Base-by-base conservation (phyloP, 1,140 invertebrate genomes). In the Drosophila nigrodunni region DNA sequence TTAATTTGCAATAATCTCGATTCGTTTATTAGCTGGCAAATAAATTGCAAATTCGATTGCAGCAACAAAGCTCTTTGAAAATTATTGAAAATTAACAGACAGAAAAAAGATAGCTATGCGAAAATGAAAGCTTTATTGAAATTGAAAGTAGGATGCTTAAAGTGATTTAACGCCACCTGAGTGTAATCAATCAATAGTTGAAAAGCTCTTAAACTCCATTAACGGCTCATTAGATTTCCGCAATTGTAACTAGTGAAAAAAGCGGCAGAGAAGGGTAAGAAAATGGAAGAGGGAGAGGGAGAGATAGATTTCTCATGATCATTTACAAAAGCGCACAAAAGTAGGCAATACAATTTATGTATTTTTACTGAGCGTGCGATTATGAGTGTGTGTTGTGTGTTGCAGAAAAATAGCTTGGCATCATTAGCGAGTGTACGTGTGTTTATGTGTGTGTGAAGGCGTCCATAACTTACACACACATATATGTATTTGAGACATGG, bases 1-100 rank as follows among this genome's bases (percentile, higher is more conserved):
- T 85, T 85, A 87, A 87, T 88, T 88, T 82, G 71, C 52, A 66
- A 80, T 71, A 77, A 79, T 77, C 55, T 66, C 60, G 57, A 59
- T 58, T 60, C 71, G 75, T 76, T 72, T 76, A 76, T 75, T 75
- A 75, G 73, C 74, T 54, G 30, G 49, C 60, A 76, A 72, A 76
- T 76, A 72, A 76, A 72, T 76, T 66, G 60, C 25, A 61, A 62
- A 76, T 76, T 74, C 55, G 60, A 55, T 75, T 72, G 69, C 54
- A 47, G 7, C 35, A 21, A 41, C 15, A 68, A 64, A 46, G 54
- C 37, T 21, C 18, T 21, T 41, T 25, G 18, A 52, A 64, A 64
- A 64, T 64, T 41, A 62, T 62, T 62, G 35, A 62, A 52, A 52
- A 44, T 21, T 11, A 43, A 61, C 47, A 25, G 11, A 25, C 7